phyloP scores from a whole-genome alignment of 2,888 invertebrate genomes.

The Hypolimnas misippus region DNA sequence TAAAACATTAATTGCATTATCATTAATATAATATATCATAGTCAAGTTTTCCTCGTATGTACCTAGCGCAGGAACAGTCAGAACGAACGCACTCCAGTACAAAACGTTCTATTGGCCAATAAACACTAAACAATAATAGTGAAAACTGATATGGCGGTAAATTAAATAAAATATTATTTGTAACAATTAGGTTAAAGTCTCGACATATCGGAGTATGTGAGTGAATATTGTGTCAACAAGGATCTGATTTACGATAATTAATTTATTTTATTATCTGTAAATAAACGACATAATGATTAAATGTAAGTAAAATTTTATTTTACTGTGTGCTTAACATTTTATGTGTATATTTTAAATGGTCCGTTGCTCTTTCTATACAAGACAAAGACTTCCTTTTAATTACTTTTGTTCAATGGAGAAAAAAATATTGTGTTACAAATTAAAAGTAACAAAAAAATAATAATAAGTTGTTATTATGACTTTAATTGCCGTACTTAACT shows the following conservation, averaged over 20 bases:
- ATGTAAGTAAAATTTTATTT: conserved; percentile 28
- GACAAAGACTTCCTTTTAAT: too few species aligned
- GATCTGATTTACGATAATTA: conserved; percentile 28
- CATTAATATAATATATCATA: conserved; percentile 6
- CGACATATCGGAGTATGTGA: conserved; percentile 3
- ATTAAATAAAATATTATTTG: conserved; percentile 11
- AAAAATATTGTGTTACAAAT: too few species aligned
- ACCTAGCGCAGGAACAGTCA: conserved; percentile 21
- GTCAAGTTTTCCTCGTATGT: conserved; percentile 34
- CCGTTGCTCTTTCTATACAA: too few species aligned
- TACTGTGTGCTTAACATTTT: background rate
- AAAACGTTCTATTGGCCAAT: conserved; percentile 30
- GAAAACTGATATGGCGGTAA: conserved; percentile 8
- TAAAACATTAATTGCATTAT: conserved; percentile 8
- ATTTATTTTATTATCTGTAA: background rate
- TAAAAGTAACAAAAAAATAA: too few species aligned
- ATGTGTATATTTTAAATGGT: too few species aligned
- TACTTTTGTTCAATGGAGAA: too few species aligned
- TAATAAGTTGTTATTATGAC: too few species aligned
- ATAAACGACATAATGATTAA: conserved; percentile 29
- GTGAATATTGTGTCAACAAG: conserved; percentile 10
- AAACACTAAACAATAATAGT: conserved; percentile 30
- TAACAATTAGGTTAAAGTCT: conserved; percentile 11
- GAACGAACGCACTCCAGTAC: conserved; percentile 28
- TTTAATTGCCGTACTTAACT: too few species aligned